Base-by-base conservation (phyloP, 2,113 vertebrate genomes). In the Carassius carassius region DNA sequence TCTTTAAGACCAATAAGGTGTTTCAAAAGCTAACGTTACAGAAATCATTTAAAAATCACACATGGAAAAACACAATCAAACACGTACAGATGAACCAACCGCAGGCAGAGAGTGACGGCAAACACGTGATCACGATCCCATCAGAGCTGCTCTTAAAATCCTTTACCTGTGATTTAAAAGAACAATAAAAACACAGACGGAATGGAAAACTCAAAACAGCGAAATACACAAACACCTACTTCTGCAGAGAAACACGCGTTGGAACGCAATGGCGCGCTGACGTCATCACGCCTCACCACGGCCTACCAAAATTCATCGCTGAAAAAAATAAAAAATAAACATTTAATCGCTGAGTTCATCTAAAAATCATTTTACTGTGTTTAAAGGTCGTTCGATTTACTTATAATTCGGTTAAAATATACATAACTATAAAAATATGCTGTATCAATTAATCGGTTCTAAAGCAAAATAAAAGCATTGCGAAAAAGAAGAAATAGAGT, bases 91-190 rank as follows among this genome's bases (percentile, higher is more conserved):
- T 54, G 51, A 32, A 51, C 41, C 11, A 3, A 51, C 16, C 21
- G 44, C 32, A 32, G 73, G 47, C 14, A 70, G 67, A 37, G 67
- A 35, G 23, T 17, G 2, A 37, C 25, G 32, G 8, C 9, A 81
- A 81, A 81, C 35, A 69, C 44, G 62, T 67, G n/a, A 81, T 69
- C 62, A 69, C 44, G 51, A 29, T 81, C 17, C 78, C 78, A 51
- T 51, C 41, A 63, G 44, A 81, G 41, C 44, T 51, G 13, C 23
- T 51, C 44, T 60, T 81, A 51, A 81, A 10, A 2, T 29, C 13
- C 3, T 65, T 25, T 7, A 7, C 4, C 49, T 37, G 9, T 80
- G 60, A 29, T 49, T 19, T 23, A 29, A 47, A 23, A 9, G 54
- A 23, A 14, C 1, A 17, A 51, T n/a, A 32, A 35, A 8, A 29